Conservation (phyloP, 2,797 vertebrate species). For the Uromys caudimaculatus region DNA sequence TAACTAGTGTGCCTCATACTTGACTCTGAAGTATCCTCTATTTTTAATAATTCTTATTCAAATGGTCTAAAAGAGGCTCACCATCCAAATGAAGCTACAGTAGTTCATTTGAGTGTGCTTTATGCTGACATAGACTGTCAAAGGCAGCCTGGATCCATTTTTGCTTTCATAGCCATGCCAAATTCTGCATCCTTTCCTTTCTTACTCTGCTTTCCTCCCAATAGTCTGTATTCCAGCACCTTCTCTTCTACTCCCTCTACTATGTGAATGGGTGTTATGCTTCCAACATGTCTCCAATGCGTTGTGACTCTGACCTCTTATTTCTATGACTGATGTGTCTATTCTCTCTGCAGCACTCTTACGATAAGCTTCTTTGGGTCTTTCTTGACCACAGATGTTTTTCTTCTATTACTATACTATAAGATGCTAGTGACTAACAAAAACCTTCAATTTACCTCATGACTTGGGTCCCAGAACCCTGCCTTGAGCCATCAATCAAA, state of each 20-base stretch:
- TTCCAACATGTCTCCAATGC: background rate
- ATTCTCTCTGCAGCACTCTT: no score
- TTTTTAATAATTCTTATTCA: background rate
- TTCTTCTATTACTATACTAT: background rate
- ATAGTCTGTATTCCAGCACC: background rate
- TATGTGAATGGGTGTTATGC: background rate
- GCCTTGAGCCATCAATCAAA: background rate
- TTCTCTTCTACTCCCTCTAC: background rate
- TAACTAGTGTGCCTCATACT: background rate
- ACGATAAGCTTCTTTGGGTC: no score
- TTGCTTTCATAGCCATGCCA: background rate
- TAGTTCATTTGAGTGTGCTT: background rate
- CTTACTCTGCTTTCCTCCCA: background rate
- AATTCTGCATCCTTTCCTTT: background rate
- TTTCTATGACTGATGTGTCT: no score
- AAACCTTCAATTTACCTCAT: no score
- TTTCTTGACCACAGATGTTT: background rate
- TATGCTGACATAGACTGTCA: background rate
- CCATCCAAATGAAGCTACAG: background rate
- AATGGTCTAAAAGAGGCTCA: background rate
- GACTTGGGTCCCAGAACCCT: background rate
- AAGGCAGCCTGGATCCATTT: background rate
- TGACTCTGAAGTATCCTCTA: background rate
- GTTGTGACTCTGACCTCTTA: background rate
- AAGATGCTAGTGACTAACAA: background rate